A percentile compares a stretch with the other conserved stretches of the same genome.
These are phyloP conservation scores for Balaenoptera acutorostrata DNA, from an alignment of 2,113 vertebrate species.

Conservation along the genomic window DNA sequence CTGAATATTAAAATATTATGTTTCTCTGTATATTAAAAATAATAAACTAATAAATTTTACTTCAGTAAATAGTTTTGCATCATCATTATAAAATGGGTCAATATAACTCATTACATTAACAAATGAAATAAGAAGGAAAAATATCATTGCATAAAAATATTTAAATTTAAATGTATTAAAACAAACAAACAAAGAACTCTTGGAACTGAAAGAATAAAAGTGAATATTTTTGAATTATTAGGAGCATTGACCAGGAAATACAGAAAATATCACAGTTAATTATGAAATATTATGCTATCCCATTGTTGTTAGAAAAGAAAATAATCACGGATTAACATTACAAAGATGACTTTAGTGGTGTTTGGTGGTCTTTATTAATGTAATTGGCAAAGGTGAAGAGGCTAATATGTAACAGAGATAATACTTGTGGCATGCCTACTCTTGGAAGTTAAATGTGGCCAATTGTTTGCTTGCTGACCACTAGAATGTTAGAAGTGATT, in stretches of 20 bases:
- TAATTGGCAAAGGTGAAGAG: not conserved
- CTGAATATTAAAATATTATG: not conserved
- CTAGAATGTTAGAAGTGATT: not conserved
- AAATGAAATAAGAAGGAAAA: not conserved
- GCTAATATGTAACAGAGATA: not conserved
- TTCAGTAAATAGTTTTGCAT: not conserved
- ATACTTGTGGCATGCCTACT: not conserved
- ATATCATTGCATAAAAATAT: not conserved
- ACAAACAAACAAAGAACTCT: not conserved
- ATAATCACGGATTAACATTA: not conserved
- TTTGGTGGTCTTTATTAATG: not conserved
- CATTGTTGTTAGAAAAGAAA: not conserved
- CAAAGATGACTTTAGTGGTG: not conserved
- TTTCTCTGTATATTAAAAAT: not conserved
- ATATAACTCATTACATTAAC: not conserved
- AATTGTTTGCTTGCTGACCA: not conserved
- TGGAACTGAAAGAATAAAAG: not conserved
- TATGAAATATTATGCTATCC: not conserved
- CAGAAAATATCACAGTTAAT: not conserved
- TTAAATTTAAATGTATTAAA: not conserved
- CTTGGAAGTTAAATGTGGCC: not conserved
- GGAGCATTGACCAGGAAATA: not conserved
- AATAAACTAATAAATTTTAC: not conserved
- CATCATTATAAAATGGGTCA: not conserved
- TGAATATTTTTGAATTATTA: not conserved